These are phyloP conservation scores for Saccostrea glomerata DNA, from an alignment of 1,140 invertebrate species.

Conservation along the genomic window DNA sequence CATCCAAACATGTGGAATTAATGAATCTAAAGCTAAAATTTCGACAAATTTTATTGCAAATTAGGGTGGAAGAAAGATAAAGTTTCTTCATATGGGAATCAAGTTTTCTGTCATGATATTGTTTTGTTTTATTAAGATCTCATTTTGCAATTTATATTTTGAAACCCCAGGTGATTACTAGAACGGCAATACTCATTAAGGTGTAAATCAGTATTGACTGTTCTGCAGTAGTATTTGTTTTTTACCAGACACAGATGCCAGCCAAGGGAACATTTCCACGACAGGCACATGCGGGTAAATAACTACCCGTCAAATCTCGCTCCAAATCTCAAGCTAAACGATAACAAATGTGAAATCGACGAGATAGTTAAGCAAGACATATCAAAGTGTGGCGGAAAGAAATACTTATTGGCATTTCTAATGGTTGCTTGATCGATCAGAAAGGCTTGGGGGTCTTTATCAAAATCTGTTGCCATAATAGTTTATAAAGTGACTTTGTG, in stretches of 20 bases:
- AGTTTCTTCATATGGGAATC: conserved; percentile 30
- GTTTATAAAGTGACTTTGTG: not conserved
- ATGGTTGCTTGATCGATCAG: conserved; percentile 3
- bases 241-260: conserved; percentile 9
- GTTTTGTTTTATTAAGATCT: conserved; percentile 19
- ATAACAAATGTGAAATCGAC: conserved; percentile 25
- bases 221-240: conserved; percentile 24
- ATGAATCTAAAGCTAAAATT: conserved; percentile 13
- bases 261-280: conserved; percentile 26
- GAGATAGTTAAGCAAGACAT: conserved; percentile 13
- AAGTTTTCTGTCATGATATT: conserved; percentile 14
- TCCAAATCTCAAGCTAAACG: conserved; percentile 14
- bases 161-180: conserved; percentile 21
- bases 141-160: conserved; percentile 22
- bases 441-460: conserved; percentile 9
- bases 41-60: conserved; percentile 29
- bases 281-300: conserved; percentile 35
- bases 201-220: conserved; percentile 27
- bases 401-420: conserved; percentile 31
- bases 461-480: conserved; percentile 21
- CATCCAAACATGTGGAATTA: not conserved
- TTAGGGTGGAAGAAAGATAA: not conserved
- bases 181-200: conserved; percentile 23
- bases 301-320: conserved; percentile 18
- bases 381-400: conserved; percentile 14